A percentile compares a stretch with the other conserved stretches of the same genome.
These are phyloP conservation scores for Meandrina meandrites DNA, from an alignment of 92 coral and sea anemone species.

Conservation along the genomic window DNA sequence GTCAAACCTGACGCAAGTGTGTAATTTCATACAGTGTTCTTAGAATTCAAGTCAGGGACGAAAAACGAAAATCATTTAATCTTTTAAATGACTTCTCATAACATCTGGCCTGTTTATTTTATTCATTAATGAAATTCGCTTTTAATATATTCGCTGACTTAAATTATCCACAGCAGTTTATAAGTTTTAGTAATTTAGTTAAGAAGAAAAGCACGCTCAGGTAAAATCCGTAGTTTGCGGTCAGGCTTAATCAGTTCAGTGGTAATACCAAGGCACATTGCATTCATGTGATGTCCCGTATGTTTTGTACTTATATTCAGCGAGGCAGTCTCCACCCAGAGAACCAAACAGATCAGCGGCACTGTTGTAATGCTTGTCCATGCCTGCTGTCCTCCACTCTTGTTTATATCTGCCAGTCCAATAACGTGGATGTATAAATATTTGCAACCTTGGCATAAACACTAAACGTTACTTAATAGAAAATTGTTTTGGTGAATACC, in stretches of 20 bases:
- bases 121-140: not conserved
- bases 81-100: not conserved
- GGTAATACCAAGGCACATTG: slow-evolving; percentile 17
- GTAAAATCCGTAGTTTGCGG: not conserved
- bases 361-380: slow-evolving; percentile 32
- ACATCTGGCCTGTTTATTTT: not conserved
- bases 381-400: slow-evolving; percentile 45
- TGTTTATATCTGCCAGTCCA: not conserved
- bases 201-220: not conserved
- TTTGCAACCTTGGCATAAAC: not conserved
- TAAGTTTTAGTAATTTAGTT: not conserved
- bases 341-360: slow-evolving; percentile 41
- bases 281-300: slow-evolving; percentile 25
- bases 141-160: not conserved
- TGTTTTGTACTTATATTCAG: slow-evolving; percentile 42
- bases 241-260: not conserved
- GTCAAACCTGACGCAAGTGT: no score
- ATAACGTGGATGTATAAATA: not conserved
- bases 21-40: no score
- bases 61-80: not conserved
- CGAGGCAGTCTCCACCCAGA: slow-evolving; percentile 45
- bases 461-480: not conserved
- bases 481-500: not conserved
- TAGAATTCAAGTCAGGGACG: no score
- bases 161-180: not conserved